Evolutionary conservation across 2,113 vertebrate species (phyloP).

Genomic region (Meriones unguiculatus): DNA sequence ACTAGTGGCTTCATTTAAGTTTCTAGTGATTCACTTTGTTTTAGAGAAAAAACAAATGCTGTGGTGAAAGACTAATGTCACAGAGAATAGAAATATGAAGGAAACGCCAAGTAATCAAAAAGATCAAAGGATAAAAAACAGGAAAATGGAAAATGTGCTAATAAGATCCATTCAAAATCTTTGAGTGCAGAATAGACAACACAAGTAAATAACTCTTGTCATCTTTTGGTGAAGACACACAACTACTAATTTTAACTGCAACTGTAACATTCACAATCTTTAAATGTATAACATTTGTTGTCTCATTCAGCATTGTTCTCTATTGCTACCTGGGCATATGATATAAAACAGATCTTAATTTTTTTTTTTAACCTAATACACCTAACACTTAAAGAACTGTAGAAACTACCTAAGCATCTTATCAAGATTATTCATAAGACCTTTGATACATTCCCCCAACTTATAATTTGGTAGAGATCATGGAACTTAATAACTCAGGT

Average conservation of each 20-base stretch:
- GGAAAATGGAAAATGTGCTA: neutral
- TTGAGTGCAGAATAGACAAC: neutral
- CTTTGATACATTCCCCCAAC: neutral
- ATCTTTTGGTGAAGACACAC: neutral
- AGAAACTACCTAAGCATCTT: neutral
- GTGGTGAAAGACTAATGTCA: neutral
- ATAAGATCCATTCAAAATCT: neutral
- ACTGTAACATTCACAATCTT: neutral
- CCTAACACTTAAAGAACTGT: neutral
- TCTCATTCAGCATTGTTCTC: neutral
- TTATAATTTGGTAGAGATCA: neutral
- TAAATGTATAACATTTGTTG: neutral
- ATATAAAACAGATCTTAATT: neutral
- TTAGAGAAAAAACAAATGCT: neutral
- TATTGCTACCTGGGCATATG: neutral
- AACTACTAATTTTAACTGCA: neutral
- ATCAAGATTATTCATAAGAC: neutral
- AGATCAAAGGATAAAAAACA: neutral
- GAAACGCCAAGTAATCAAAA: neutral
- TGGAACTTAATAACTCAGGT: neutral
- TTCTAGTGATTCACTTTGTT: constrained; percentile 4
- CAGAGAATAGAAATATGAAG: neutral
- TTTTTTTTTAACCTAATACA: neutral
- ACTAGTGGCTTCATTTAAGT: neutral
- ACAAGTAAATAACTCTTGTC: neutral